phyloP scores from a whole-genome alignment of 2,888 invertebrate genomes.

The Xylocampa areola region DNA sequence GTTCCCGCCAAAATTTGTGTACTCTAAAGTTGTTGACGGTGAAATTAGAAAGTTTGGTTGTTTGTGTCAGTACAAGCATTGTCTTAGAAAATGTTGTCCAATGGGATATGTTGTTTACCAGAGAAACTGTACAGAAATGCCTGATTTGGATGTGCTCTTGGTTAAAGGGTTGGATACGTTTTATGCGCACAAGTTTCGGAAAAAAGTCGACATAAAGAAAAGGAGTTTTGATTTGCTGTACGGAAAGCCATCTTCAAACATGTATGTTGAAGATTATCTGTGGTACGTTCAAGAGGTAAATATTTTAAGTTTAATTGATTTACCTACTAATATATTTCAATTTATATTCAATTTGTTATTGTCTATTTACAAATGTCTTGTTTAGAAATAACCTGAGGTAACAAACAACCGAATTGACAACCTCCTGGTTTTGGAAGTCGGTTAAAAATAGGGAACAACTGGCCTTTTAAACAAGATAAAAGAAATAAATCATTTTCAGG shows the following conservation, averaged over 20 bases:
- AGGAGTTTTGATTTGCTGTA: slow-evolving; percentile 63
- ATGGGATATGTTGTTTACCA: slow-evolving; percentile 61
- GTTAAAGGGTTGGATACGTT: slow-evolving; percentile 66
- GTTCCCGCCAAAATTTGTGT: slow-evolving; percentile 71
- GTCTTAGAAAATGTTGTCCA: slow-evolving; percentile 81
- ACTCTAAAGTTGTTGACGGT: slow-evolving; percentile 66
- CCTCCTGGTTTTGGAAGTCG: too few relatives aligned
- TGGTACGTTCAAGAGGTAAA: slow-evolving; percentile 80
- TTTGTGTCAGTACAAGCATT: slow-evolving; percentile 70
- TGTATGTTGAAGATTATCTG: slow-evolving; percentile 64
- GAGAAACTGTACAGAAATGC: slow-evolving; percentile 59
- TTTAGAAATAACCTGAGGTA: too few relatives aligned
- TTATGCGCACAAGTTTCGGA: slow-evolving; percentile 57
- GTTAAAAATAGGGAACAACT: too few relatives aligned
- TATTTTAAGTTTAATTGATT: too few relatives aligned
- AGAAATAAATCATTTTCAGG: too few relatives aligned
- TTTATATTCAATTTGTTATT: too few relatives aligned
- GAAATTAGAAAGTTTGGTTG: slow-evolving; percentile 73
- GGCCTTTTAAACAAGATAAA: too few relatives aligned
- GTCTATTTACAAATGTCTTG: too few relatives aligned
- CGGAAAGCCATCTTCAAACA: slow-evolving; percentile 61
- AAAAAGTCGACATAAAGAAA: slow-evolving; percentile 58
- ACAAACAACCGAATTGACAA: too few relatives aligned
- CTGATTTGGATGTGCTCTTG: slow-evolving; percentile 61
- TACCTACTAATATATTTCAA: too few relatives aligned